These are phyloP conservation scores for Drosophila fuyamai DNA, from an alignment of 1,140 invertebrate species.

Conservation along the genomic window DNA sequence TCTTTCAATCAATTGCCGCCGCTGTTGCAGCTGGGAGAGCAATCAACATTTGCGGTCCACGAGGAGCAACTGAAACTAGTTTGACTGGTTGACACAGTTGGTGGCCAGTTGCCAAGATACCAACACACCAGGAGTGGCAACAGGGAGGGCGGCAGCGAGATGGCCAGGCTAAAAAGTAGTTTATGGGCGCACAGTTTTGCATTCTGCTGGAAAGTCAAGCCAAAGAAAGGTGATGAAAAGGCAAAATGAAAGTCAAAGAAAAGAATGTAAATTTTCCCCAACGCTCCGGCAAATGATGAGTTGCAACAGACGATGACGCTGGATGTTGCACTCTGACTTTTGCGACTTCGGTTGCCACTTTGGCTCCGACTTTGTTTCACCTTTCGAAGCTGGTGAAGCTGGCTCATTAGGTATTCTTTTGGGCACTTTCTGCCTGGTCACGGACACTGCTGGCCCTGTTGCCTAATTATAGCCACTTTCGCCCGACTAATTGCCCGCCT, in stretches of 20 bases:
- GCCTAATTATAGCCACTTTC: constrained; percentile 61
- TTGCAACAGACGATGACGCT: constrained; percentile 20
- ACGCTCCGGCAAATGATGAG: constrained; percentile 26
- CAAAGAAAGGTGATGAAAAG: constrained; percentile 47
- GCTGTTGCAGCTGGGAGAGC: constrained; percentile 65
- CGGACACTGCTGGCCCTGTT: constrained; percentile 32
- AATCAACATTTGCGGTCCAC: constrained; percentile 68
- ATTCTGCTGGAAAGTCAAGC: constrained; percentile 40
- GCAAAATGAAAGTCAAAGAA: constrained; percentile 60
- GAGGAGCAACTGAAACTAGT: constrained; percentile 61
- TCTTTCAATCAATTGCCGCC: constrained; percentile 71
- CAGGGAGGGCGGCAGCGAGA: not conserved
- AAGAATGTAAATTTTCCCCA: constrained; percentile 62
- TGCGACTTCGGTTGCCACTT: constrained; percentile 31
- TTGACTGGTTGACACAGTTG: constrained; percentile 78
- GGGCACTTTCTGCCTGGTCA: constrained; percentile 48
- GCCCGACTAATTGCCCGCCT: constrained; percentile 43
- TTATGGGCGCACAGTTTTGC: constrained; percentile 63
- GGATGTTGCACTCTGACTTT: constrained; percentile 37
- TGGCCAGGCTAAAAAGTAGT: constrained; percentile 58
- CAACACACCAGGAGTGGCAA: not conserved
- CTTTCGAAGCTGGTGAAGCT: constrained; percentile 6
- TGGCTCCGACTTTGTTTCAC: constrained; percentile 39
- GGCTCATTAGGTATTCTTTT: constrained; percentile 35
- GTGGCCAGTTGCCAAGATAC: constrained; percentile 51